Conservation (phyloP, 1,140 invertebrate genomes). For the Augochlora pura region DNA sequence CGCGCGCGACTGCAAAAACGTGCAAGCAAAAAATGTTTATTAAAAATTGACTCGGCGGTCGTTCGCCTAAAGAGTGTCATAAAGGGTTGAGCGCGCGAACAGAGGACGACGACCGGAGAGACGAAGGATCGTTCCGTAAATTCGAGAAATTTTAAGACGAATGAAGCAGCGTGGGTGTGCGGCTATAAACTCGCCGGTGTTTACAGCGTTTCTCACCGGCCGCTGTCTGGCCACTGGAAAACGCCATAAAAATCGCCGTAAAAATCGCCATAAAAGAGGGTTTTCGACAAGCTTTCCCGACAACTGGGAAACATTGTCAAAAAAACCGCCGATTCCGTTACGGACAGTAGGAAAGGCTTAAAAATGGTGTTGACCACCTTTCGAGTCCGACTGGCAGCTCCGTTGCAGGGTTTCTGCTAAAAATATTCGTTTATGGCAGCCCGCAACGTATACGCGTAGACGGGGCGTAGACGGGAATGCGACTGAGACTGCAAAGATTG, state of each 20-base stretch:
- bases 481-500: not conserved
- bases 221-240: conserved; percentile 10
- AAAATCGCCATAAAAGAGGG: conserved; percentile 48
- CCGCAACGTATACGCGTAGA: not conserved
- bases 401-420: not conserved
- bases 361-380: not conserved
- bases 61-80: not conserved
- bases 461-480: too few relatives aligned
- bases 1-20: too few relatives aligned
- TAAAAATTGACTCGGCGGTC: not conserved
- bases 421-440: conserved; percentile 17
- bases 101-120: not conserved
- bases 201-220: conserved; percentile 36
- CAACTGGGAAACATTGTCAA: conserved; percentile 26
- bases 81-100: not conserved
- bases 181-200: conserved; percentile 46
- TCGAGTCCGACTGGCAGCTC: not conserved
- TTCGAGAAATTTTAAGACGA: not conserved
- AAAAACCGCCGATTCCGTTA: conserved; percentile 68
- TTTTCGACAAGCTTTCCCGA: conserved; percentile 8
- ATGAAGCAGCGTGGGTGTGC: not conserved
- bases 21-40: not conserved
- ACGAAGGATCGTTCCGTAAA: not conserved
- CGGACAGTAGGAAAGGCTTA: conserved; percentile 68
- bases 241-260: not conserved